Base-by-base conservation (phyloP, 2,113 vertebrate species). In the Melanerpes aurifrons region DNA sequence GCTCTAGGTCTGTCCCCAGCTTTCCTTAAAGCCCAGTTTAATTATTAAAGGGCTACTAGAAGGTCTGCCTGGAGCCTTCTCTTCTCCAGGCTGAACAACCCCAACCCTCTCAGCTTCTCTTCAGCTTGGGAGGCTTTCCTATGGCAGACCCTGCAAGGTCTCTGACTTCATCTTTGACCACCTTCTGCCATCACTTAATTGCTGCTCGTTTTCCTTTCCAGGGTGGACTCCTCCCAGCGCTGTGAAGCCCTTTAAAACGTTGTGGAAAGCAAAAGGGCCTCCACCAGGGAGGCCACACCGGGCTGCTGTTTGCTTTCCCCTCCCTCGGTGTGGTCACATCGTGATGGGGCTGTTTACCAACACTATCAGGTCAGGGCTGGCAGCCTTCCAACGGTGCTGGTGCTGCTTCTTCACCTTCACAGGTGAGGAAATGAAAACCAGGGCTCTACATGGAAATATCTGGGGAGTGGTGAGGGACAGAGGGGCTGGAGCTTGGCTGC, bases 391-490 rank as follows among this genome's bases (percentile, higher is more conserved):
- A 7, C 26, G 24, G 67, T 1, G 67, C 91, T 28, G 54, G 17
- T 29, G 40, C 3, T 63, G 71, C 82, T 78, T 48, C 78, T 63
- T 74, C 84, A 6, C 24, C 10, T 69, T 17, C 5, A 3, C 21
- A 0, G 35, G 37, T 15, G 16, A 4, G 87, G 79, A 15, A 68
- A 43, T 0, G 15, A 68, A 71, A 75, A 15, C 15, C 3, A 0
- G 3, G 7, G 62, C n/a, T 13, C 16, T 10, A 59, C 2, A 0
- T 31, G 80, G 67, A 57, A 82, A 53, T 31, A 31, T 0, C 21
- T 0, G 28, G 0, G 10, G n/a, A n/a, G 64, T 2, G 25, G 24
- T 7, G 24, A 37, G 18, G 50, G 59, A 37, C 61, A 29, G 32
- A 35, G 69, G 40, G n/a, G 24, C 32, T 47, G 64, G 82, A 25